Conservation (phyloP, 1,140 invertebrate species). For the Megalopta genalis region DNA sequence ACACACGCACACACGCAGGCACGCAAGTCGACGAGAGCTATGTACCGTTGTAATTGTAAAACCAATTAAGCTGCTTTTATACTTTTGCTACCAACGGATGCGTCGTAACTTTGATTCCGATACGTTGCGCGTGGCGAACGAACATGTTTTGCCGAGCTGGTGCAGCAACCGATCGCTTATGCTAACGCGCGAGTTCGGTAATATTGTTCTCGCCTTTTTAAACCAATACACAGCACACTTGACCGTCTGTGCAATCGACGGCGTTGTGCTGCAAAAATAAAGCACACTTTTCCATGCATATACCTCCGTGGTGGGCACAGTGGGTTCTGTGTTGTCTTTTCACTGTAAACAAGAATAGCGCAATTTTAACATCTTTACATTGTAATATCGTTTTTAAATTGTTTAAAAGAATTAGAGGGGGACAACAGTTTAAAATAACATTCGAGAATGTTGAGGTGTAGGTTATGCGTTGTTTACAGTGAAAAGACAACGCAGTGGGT, state of each 20-base stretch:
- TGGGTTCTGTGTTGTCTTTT: constrained; percentile 61
- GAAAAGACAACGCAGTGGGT: too few relatives aligned
- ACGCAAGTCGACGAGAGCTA: neutral
- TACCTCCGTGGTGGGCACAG: constrained; percentile 68
- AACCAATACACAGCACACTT: constrained; percentile 70
- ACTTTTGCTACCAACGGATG: constrained; percentile 3
- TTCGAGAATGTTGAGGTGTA: too few relatives aligned
- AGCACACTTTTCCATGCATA: constrained; percentile 62
- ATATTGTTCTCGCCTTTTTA: constrained; percentile 31
- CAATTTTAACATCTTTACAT: neutral
- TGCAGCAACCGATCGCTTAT: constrained; percentile 17
- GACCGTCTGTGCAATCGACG: constrained; percentile 58
- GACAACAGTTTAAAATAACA: too few relatives aligned
- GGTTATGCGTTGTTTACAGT: too few relatives aligned
- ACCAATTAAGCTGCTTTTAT: constrained; percentile 36
- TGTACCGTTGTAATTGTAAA: constrained; percentile 39
- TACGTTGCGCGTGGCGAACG: neutral
- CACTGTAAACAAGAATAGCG: constrained; percentile 60
- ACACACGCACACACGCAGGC: too few relatives aligned
- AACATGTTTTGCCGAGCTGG: neutral
- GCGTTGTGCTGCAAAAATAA: neutral
- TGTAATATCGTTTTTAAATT: too few relatives aligned
- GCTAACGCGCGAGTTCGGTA: constrained; percentile 12
- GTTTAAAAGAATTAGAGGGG: too few relatives aligned
- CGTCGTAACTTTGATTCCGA: neutral